Base-by-base conservation (phyloP, 2,888 invertebrate species). In the Cheilosia variabilis region DNA sequence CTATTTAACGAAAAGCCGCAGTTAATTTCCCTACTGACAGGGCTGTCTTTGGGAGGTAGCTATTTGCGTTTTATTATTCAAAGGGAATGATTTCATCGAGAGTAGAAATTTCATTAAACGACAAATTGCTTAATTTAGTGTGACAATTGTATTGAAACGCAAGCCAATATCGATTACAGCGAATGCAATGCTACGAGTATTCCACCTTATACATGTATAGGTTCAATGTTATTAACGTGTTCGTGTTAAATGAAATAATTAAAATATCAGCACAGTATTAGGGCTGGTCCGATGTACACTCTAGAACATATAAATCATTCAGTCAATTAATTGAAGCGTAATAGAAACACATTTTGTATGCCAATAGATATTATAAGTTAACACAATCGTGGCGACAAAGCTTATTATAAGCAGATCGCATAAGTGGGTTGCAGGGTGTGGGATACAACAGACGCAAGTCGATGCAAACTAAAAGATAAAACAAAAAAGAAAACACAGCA, bases 271-370 rank as follows among this genome's bases (percentile, higher is more conserved):
- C 65, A 37, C 37, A 57, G 63, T 62, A 68, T 34, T 37, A 55
- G 53, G 68, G 55, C 22, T 31, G 27, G 22, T 31, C 58, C 62
- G 55, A 52, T 76, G 66, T 63, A 68, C 72, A 75, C 52, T 71
- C 57, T 60, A 75, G 78, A 79, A 79, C 37, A 37, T 37, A 84
- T 84, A 86, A 86, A 86, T 86, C 80, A 86, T 86, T 86, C 84
- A 80, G 75, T 63, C 69, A 86, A 86, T 86, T 86, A 80, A 76
- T 80, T 80, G 80, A 86, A 86, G 76, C 80, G 84, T 80, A 80
- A 86, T 80, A 71, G 69, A 75, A 76, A 80, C 75, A 86, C 75
- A 86, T 71, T 80, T 45, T 76, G 72, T 73, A 78, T 72, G 72
- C 83, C 68, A 82, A 77, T 77, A 80, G 60, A 80, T 80, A 60